Percentiles rank a stretch among this genome's conserved stretches.
Evolutionary conservation across 2,113 vertebrate genomes (phyloP).

Genomic region (Eudyptes chrysolophus): DNA sequence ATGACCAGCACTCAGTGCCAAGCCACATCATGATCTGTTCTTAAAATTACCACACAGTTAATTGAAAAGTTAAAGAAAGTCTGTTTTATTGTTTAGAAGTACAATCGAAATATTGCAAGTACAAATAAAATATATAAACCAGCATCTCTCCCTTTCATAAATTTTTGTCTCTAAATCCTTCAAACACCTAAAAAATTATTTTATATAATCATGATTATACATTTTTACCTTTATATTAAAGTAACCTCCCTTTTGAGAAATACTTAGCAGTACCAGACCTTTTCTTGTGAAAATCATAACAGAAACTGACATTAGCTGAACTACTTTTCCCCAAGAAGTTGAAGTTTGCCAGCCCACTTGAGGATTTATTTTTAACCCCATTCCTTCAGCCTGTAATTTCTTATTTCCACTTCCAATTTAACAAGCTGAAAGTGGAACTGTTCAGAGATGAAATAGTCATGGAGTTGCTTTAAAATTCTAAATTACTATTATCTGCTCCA

Average conservation of each 20-base stretch:
- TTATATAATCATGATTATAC: background rate
- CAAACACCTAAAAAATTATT: background rate
- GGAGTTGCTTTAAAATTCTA: slow-evolving; percentile 28
- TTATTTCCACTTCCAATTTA: slow-evolving; percentile 17
- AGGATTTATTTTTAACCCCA: slow-evolving; percentile 31
- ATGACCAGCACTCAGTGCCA: background rate
- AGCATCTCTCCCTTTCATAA: background rate
- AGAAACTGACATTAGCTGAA: background rate
- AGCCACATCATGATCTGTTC: background rate
- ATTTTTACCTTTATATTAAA: background rate
- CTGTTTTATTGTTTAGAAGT: background rate
- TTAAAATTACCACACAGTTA: background rate
- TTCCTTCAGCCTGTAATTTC: slow-evolving; percentile 48
- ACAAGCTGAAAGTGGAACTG: background rate
- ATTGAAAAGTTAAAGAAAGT: background rate
- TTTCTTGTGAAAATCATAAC: background rate
- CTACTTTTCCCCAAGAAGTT: background rate
- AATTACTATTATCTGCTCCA: slow-evolving; percentile 28
- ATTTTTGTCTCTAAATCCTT: background rate
- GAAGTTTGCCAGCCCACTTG: background rate
- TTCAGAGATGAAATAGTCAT: slow-evolving; percentile 16
- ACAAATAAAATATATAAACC: background rate
- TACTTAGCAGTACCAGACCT: background rate
- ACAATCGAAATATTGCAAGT: background rate
- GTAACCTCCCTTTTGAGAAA: background rate